phyloP scores from a whole-genome alignment of 2,113 vertebrate genomes.

The Orientallactaga bullata region DNA sequence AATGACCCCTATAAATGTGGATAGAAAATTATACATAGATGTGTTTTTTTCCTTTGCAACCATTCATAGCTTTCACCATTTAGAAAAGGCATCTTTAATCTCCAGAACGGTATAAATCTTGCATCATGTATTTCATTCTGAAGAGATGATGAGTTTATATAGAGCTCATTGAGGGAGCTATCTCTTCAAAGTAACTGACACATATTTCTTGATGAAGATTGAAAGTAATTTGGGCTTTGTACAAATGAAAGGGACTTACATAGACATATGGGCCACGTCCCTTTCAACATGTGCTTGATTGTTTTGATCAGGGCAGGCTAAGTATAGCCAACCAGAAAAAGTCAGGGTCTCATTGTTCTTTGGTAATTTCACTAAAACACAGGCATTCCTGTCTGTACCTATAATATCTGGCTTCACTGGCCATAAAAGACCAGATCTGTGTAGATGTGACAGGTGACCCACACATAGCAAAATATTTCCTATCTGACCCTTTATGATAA shows the following conservation, averaged over 20 bases:
- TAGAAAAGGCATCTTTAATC: constrained; percentile 48
- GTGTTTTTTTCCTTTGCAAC: constrained; percentile 14
- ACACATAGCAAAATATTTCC: constrained; percentile 20
- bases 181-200: not conserved
- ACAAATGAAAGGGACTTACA: not conserved
- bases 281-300: constrained; percentile 27
- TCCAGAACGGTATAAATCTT: not conserved
- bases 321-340: not conserved
- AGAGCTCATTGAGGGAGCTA: not conserved
- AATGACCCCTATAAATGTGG: not conserved
- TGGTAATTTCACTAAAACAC: constrained; percentile 7
- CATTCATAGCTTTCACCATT: constrained; percentile 8
- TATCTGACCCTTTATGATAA: not conserved
- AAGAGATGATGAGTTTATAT: not conserved
- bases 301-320: not conserved
- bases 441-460: not conserved
- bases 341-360: not conserved
- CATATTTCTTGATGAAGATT: not conserved
- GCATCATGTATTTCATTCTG: constrained; percentile 23
- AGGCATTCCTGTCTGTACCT: not conserved
- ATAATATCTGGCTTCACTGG: not conserved
- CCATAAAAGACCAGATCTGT: not conserved
- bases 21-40: not conserved
- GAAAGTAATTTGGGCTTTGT: not conserved
- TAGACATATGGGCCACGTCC: not conserved